phyloP scores from a whole-genome alignment of 2,113 vertebrate species.

The Excalfactoria chinensis region DNA sequence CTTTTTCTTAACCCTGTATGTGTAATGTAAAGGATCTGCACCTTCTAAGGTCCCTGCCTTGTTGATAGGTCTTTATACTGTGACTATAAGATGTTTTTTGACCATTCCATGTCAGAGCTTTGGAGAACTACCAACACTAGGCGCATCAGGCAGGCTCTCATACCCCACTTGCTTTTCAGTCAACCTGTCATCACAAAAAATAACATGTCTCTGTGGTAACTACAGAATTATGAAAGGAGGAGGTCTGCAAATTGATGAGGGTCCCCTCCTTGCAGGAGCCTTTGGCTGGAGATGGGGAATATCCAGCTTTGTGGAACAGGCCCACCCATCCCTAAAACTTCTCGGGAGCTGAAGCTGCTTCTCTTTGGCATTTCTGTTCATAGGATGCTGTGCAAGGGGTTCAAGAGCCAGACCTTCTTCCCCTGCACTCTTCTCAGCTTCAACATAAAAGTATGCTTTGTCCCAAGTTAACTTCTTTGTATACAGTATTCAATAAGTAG shows the following conservation, averaged over 20 bases:
- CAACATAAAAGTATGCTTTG: not conserved
- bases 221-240: not conserved
- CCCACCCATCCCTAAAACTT: not conserved
- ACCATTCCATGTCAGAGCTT: not conserved
- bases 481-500: not conserved
- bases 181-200: not conserved
- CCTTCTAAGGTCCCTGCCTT: not conserved
- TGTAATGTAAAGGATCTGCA: not conserved
- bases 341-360: not conserved
- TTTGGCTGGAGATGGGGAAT: not conserved
- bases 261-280: not conserved
- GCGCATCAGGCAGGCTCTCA: not conserved
- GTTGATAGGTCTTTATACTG: not conserved
- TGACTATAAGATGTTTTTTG: not conserved
- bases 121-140: not conserved
- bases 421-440: not conserved
- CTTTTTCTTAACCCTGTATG: not conserved
- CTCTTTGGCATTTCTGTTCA: not conserved
- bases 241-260: not conserved
- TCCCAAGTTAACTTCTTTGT: not conserved
- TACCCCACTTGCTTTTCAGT: not conserved
- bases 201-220: not conserved
- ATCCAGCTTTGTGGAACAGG: not conserved
- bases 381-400: not conserved
- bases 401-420: not conserved